Percentiles rank a stretch among this genome's conserved stretches.
Evolutionary conservation across 2,888 invertebrate species (phyloP).

Genomic region (Bruchidius siliquastri): DNA sequence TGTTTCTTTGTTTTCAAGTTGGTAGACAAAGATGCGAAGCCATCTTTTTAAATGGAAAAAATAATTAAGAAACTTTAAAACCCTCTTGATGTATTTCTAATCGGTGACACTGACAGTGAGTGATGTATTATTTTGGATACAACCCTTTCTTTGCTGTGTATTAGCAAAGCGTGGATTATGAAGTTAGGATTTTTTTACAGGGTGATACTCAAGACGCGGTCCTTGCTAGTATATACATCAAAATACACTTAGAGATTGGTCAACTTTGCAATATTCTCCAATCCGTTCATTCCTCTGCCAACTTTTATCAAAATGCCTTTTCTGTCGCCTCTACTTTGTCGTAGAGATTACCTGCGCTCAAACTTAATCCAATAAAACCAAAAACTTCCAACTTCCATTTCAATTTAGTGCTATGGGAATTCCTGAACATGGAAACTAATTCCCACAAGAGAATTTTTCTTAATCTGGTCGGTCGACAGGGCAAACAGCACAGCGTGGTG

Average conservation of each 20-base stretch:
- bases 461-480: not conserved
- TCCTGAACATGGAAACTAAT: not conserved
- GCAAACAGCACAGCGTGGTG: not conserved
- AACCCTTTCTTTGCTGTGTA: too few relatives aligned
- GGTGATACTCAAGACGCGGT: too few relatives aligned
- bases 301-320: not conserved
- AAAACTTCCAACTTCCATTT: not conserved
- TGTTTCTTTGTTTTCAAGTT: too few relatives aligned
- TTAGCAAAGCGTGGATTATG: too few relatives aligned
- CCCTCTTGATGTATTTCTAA: too few relatives aligned
- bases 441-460: not conserved
- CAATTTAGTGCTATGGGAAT: not conserved
- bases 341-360: not conserved
- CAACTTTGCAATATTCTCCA: not conserved
- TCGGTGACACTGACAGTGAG: too few relatives aligned
- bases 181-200: too few relatives aligned
- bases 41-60: too few relatives aligned
- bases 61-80: too few relatives aligned
- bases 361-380: not conserved
- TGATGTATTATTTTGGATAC: too few relatives aligned
- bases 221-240: too few relatives aligned
- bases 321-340: not conserved
- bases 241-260: not conserved
- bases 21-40: too few relatives aligned
- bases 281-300: not conserved